Conservation (phyloP, 1,140 invertebrate species). For the Drosophila bocki region DNA sequence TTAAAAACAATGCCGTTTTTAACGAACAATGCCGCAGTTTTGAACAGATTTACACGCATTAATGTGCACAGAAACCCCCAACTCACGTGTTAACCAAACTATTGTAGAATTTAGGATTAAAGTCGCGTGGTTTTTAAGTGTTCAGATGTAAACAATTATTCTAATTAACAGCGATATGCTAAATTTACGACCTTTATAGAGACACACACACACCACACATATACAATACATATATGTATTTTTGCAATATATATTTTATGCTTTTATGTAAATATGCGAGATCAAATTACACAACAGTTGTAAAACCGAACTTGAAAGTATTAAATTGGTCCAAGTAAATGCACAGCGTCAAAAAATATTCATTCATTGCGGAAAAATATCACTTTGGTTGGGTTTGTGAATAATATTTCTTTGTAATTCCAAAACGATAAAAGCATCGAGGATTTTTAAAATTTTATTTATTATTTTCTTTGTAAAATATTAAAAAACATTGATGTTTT, state of each 20-base stretch:
- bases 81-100: constrained; percentile 56
- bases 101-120: constrained; percentile 42
- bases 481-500: too few relatives aligned
- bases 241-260: constrained; percentile 79
- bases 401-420: not conserved
- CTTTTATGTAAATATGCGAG: constrained; percentile 66
- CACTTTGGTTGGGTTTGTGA: not conserved
- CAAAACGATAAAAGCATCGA: too few relatives aligned
- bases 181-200: constrained; percentile 50
- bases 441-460: too few relatives aligned
- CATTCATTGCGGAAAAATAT: not conserved
- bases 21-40: constrained; percentile 70
- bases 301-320: constrained; percentile 63
- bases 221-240: constrained; percentile 65
- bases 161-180: constrained; percentile 72
- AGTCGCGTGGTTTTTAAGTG: constrained; percentile 64
- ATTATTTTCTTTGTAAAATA: too few relatives aligned
- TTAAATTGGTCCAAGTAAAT: constrained; percentile 75
- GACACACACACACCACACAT: constrained; percentile 39
- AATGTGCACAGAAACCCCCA: constrained; percentile 17
- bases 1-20: constrained; percentile 41
- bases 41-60: constrained; percentile 58
- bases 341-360: constrained; percentile 25
- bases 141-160: constrained; percentile 77
- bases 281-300: constrained; percentile 61